A percentile compares a stretch with the other conserved stretches of the same genome.
These are phyloP conservation scores for Mimas tiliae DNA, from an alignment of 2,888 invertebrate species.

Conservation along the genomic window DNA sequence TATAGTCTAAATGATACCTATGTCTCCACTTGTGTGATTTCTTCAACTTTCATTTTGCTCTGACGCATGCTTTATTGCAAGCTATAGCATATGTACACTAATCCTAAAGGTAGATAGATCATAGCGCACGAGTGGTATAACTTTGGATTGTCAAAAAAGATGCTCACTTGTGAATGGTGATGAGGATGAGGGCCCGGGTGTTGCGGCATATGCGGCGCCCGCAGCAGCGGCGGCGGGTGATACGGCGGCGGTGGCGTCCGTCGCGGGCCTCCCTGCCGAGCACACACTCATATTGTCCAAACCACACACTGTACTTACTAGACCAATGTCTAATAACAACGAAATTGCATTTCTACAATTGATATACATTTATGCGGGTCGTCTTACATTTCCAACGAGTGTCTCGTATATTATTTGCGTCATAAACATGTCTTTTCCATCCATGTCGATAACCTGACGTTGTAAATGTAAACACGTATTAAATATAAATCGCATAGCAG, in stretches of 20 bases:
- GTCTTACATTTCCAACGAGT: conserved; percentile 42
- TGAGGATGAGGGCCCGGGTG: conserved; percentile 59
- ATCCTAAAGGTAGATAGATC: no score
- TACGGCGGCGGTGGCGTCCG: conserved; percentile 92
- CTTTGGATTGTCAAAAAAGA: background rate
- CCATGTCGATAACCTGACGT: conserved; percentile 28
- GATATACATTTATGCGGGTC: conserved; percentile 44
- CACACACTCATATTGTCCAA: conserved; percentile 47
- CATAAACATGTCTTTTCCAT: conserved; percentile 38
- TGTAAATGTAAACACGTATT: conserved; percentile 36
- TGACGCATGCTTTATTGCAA: no score
- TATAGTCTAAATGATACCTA: no score
- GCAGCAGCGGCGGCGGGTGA: conserved; percentile 84
- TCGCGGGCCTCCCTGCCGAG: conserved; percentile 85
- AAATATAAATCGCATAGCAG: conserved; percentile 61
- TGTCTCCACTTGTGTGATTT: no score
- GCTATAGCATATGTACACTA: no score
- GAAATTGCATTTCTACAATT: conserved; percentile 31
- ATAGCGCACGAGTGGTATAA: no score
- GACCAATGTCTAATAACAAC: background rate
- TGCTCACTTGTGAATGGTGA: conserved; percentile 63
- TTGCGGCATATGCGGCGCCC: conserved; percentile 61
- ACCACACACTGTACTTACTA: conserved; percentile 35
- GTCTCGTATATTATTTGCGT: conserved; percentile 43
- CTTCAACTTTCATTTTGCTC: no score